Base-by-base conservation (phyloP, 35 echinoderm and acorn worm genomes). In the Ophioderma brevispina region DNA sequence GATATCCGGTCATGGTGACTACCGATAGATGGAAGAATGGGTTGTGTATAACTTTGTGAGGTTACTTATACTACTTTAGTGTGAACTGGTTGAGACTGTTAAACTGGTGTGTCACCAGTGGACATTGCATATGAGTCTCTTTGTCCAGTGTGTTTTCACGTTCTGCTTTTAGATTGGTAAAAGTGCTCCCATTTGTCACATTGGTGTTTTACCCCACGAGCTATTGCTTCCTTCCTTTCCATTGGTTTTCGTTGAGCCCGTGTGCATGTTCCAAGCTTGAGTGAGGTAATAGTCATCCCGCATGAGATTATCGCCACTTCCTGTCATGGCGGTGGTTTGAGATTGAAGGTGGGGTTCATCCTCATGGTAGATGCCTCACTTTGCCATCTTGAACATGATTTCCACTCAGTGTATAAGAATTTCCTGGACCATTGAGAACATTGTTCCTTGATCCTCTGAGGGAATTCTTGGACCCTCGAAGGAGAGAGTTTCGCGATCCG, bases 341-440 rank as follows among this genome's bases (percentile, higher is more conserved):
- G 31, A 15, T 64, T 23, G 36, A 64, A 85, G 32, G 83, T 21
- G n/a, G 37, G 36, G 0, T 52, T 85, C 83, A 85, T 85, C 23
- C 83, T 49, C 56, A 85, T 32, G 1, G 83, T 85, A 21, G 46
- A 52, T 23, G 52, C 83, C n/a, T 82, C 59, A 25, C 59, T 70
- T 25, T 70, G 59, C 28, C 17, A 70, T 70, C 59, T 30, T 4
- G 10, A 3, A 70, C 59, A 70, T 70, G 59, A 25, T 70, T 70
- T 70, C 59, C 59, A 70, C 59, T 70, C 10, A 70, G 6, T 3
- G 59, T 13, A 25, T 70, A 70, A 8, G 59, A 70, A 70, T 30
- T 70, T 25, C 1, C 59, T 15, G 37, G 18, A n/a, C 70, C 36
- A 85, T 55, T 63, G 1, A 34, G 43, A 31, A 37, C 28, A 59